A percentile compares a stretch with the other conserved stretches of the same genome.
phyloP scores from a whole-genome alignment of 2,797 vertebrate genomes.

The Momotus momota region DNA sequence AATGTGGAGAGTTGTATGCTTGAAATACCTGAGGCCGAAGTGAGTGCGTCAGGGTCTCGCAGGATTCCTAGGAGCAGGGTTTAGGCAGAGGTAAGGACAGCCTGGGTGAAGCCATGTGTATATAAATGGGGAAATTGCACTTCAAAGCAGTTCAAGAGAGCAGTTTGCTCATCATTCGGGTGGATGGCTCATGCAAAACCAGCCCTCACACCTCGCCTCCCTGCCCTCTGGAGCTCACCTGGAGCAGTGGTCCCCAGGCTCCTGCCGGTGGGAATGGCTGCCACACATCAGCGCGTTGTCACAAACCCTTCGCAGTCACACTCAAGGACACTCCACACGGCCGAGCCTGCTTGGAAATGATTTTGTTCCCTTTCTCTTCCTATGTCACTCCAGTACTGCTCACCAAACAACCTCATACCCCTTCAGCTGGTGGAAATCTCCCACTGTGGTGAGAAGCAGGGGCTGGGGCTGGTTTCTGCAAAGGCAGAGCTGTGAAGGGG shows the following conservation, averaged over 20 bases:
- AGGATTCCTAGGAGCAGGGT: accelerated
- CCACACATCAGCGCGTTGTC: not conserved
- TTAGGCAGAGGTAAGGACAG: not conserved
- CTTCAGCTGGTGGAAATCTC: not conserved
- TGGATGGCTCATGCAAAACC: not conserved
- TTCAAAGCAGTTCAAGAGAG: not conserved
- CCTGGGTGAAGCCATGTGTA: accelerated
- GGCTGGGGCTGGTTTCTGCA: not conserved
- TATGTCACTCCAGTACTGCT: accelerated
- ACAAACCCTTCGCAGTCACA: not conserved
- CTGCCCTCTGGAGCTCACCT: not conserved
- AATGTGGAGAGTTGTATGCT: accelerated
- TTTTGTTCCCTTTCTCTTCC: not conserved
- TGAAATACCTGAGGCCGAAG: not conserved
- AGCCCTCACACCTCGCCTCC: not conserved
- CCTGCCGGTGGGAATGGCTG: not conserved
- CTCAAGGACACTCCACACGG: not conserved
- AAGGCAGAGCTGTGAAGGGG: accelerated
- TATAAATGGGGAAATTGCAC: not conserved
- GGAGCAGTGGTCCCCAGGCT: not conserved
- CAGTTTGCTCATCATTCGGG: not conserved
- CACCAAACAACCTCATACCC: not conserved
- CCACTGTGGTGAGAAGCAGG: accelerated
- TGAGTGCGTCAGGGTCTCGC: not conserved
- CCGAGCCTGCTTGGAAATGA: not conserved